Evolutionary conservation across 2,888 invertebrate genomes (phyloP).

Genomic region (Apoderus coryli): DNA sequence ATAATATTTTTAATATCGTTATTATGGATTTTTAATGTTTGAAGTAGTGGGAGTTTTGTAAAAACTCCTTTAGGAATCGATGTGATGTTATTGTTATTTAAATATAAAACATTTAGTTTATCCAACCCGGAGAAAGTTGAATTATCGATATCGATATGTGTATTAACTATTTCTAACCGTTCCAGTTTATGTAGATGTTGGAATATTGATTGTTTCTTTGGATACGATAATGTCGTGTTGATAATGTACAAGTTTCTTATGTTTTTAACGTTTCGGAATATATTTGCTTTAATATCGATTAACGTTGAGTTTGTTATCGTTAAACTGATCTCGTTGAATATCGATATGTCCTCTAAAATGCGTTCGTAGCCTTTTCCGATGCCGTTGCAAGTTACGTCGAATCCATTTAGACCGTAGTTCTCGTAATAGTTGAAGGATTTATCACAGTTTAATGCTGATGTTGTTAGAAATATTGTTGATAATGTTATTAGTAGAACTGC

Average conservation of each 20-base stretch:
- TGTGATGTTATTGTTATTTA: conserved; percentile 20
- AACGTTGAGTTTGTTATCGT: conserved; percentile 24
- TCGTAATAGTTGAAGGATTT: conserved; percentile 27
- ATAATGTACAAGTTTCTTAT: conserved; percentile 23
- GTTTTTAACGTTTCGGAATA: conserved; percentile 24
- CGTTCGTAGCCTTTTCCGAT: conserved; percentile 19
- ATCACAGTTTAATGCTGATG: conserved; percentile 21
- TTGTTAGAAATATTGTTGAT: conserved; percentile 1
- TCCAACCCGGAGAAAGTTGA: conserved; percentile 18
- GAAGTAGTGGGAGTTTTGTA: conserved; percentile 15
- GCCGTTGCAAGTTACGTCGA: conserved; percentile 26
- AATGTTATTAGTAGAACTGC: no score
- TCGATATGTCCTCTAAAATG: conserved; percentile 24
- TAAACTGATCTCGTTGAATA: conserved; percentile 26
- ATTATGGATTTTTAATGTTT: conserved; percentile 17
- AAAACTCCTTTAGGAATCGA: conserved; percentile 17
- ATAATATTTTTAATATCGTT: conserved; percentile 19
- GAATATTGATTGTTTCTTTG: conserved; percentile 17
- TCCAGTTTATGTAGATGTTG: conserved; percentile 17
- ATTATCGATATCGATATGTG: conserved; percentile 15
- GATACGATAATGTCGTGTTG: conserved; percentile 19
- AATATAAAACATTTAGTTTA: conserved; percentile 18
- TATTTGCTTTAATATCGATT: conserved; percentile 16
- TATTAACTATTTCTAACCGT: conserved; percentile 18
- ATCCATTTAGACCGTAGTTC: conserved; percentile 25